Base-by-base conservation (phyloP, 2,888 invertebrate species). In the Monochamus alternatus region DNA sequence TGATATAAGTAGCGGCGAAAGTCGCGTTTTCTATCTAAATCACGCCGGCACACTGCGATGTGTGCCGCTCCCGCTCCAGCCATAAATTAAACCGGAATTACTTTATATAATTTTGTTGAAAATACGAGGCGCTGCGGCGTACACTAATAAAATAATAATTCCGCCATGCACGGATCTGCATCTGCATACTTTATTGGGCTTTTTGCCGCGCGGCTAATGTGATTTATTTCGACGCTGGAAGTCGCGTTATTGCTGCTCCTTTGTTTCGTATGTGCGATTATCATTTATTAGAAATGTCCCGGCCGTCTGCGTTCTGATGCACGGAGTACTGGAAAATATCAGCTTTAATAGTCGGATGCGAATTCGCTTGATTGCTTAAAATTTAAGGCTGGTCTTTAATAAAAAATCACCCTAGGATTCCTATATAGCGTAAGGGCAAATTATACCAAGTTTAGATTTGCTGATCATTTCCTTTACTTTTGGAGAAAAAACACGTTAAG, bases 21-120 rank as follows among this genome's bases (percentile, higher is more conserved):
- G 87, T 87, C 87, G 87, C 86, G 85, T 87, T 88, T 87, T 88
- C 87, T 87, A 87, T 88, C 87, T 87, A 87, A 88, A 87, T 88
- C 87, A 87, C 85, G 85, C 84, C 85, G 81, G 85, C 87, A 87
- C 87, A 87, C 87, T 87, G 87, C 86, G 80, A 86, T 84, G 84
- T 86, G 85, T 85, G 84, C 84, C 81, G 82, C 81, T 81, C 81
- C 78, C 79, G 78, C 81, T 78, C 83, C 83, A 69, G 82, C 79
- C 82, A 87, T 87, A 87, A 87, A 87, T 87, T 87, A 87, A 86
- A 85, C 85, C 81, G 83, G 84, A 86, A 86, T 87, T 87, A 86
- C 85, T 85, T 85, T 81, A 84, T 85, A 86, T 84, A 85, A 86
- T 84, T 85, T 81, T 81, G 80, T 81, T 83, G 82, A 83, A 85